These are phyloP conservation scores for Tenodera sinensis DNA, from an alignment of 2,888 invertebrate genomes.

Conservation along the genomic window DNA sequence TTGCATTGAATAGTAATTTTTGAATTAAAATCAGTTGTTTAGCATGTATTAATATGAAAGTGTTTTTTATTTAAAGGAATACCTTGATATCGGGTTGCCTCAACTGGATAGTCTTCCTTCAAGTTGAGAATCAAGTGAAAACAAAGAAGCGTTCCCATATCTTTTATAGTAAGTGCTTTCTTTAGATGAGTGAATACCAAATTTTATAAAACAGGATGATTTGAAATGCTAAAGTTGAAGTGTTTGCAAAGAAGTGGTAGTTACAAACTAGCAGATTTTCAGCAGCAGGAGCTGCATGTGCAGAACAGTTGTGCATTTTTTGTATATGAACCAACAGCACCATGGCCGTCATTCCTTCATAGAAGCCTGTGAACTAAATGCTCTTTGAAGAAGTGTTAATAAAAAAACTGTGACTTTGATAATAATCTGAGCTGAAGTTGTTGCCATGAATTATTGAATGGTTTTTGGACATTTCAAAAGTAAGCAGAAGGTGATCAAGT, in stretches of 20 bases:
- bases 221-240: not conserved
- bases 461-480: not conserved
- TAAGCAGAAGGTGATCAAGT: not conserved
- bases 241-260: not conserved
- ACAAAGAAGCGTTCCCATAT: constrained; percentile 44
- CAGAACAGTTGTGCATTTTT: not conserved
- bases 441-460: not conserved
- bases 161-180: constrained; percentile 12
- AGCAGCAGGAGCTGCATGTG: not conserved
- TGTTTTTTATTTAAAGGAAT: constrained; percentile 56
- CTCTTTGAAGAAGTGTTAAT: not conserved
- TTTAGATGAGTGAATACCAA: not conserved
- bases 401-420: not conserved
- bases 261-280: not conserved
- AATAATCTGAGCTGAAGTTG: not conserved
- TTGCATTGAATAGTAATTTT: too few relatives aligned
- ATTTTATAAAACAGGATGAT: not conserved
- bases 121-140: constrained; percentile 73
- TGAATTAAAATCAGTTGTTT: too few relatives aligned
- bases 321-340: not conserved
- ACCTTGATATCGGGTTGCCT: constrained; percentile 81
- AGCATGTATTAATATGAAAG: not conserved
- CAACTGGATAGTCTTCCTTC: constrained; percentile 86
- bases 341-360: not conserved
- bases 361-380: not conserved